These are phyloP conservation scores for Drosophila ogumai DNA, from an alignment of 1,140 invertebrate genomes.

Conservation along the genomic window DNA sequence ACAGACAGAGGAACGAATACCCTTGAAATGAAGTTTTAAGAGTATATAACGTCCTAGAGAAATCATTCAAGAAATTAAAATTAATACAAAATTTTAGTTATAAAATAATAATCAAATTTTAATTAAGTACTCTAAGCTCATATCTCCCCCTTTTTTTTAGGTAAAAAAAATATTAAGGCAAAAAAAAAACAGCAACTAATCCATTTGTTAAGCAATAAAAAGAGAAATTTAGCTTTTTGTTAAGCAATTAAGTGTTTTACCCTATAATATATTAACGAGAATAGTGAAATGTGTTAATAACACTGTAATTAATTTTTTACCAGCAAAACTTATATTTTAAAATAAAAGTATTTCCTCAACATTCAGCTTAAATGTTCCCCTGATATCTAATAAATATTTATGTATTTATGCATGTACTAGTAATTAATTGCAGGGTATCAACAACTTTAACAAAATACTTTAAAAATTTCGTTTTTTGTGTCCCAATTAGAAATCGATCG, in stretches of 20 bases:
- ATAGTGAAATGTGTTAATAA: background rate
- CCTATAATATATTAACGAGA: background rate
- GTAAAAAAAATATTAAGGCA: background rate
- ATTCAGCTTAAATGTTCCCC: background rate
- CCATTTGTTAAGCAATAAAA: no score
- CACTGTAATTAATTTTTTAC: no score
- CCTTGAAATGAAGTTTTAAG: constrained; percentile 3
- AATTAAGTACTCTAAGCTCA: no score
- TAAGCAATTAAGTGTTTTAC: background rate
- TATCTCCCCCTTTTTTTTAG: no score
- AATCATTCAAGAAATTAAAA: background rate
- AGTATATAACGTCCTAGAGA: background rate
- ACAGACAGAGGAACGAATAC: background rate
- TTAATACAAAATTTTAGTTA: no score
- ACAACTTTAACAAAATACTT: background rate
- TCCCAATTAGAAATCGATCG: constrained; percentile 18
- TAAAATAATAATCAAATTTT: no score
- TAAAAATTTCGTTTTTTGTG: background rate
- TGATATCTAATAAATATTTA: background rate
- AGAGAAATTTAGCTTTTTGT: background rate
- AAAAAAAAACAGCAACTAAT: background rate
- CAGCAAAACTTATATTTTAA: background rate
- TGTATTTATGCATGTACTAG: background rate
- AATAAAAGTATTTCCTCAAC: background rate
- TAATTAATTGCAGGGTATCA: constrained; percentile 12